Conservation (phyloP, 2,113 vertebrate genomes). For the Rafetus swinhoei region DNA sequence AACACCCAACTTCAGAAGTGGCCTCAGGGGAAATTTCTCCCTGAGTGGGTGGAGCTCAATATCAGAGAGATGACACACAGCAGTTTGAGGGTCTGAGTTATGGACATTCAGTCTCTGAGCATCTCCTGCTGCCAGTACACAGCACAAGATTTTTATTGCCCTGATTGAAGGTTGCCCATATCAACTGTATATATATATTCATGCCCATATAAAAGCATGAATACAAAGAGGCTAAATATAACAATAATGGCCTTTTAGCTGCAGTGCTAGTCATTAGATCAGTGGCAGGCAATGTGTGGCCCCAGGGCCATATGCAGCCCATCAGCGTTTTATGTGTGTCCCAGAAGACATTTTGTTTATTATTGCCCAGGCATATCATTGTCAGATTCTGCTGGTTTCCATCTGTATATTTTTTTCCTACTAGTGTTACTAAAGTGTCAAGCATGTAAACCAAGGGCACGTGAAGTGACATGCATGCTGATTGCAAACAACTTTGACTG, state of each 20-base stretch:
- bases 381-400: too few relatives aligned
- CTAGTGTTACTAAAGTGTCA: too few relatives aligned
- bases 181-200: not conserved
- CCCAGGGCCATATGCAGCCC: too few relatives aligned
- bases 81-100: not conserved
- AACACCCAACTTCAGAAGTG: not conserved
- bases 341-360: too few relatives aligned
- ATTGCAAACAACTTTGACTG: too few relatives aligned
- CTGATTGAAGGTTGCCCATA: not conserved
- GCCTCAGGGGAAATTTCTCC: not conserved
- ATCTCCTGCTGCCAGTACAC: not conserved
- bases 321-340: too few relatives aligned
- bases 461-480: too few relatives aligned
- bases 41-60: not conserved
- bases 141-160: not conserved
- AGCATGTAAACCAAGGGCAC: too few relatives aligned
- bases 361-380: too few relatives aligned
- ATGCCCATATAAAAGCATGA: not conserved
- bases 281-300: too few relatives aligned
- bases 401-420: too few relatives aligned
- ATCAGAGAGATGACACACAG: not conserved
- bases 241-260: not conserved
- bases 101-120: rapidly evolving
- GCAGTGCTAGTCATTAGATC: too few relatives aligned
- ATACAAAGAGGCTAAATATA: not conserved